Conservation (phyloP, 35 echinoderm and acorn worm genomes). For the Nesometra sesokonis region DNA sequence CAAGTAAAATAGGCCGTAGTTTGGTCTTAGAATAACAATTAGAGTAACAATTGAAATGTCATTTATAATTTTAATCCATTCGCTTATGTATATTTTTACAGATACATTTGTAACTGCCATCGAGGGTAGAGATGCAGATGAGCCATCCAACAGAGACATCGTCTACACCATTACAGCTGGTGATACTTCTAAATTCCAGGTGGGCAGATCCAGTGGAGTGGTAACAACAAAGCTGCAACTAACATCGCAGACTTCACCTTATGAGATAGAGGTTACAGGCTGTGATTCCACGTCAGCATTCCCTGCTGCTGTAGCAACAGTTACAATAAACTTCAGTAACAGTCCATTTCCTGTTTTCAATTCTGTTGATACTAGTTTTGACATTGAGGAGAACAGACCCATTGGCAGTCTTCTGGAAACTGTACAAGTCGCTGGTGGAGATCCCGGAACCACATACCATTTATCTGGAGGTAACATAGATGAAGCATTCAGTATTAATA, state of each 20-base stretch:
- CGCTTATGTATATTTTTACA: slow-evolving; percentile 19
- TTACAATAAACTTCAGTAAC: slow-evolving; percentile 37
- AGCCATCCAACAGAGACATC: slow-evolving; percentile 45
- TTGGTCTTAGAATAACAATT: too few species aligned
- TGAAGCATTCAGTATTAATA: slow-evolving; percentile 48
- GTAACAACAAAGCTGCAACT: slow-evolving; percentile 40
- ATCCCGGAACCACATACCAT: slow-evolving; percentile 39
- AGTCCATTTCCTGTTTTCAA: neutral
- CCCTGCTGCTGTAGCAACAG: slow-evolving; percentile 13
- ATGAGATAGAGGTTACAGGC: slow-evolving; percentile 44
- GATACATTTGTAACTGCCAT: slow-evolving; percentile 57
- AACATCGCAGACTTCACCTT: slow-evolving; percentile 25
- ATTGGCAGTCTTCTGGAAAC: slow-evolving; percentile 20
- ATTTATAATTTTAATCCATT: too few species aligned
- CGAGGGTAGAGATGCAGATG: slow-evolving; percentile 38
- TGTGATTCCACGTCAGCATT: neutral
- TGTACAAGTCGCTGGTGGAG: slow-evolving; percentile 38
- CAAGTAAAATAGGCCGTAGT: too few species aligned
- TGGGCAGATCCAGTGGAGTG: slow-evolving; percentile 42
- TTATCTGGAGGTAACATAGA: slow-evolving; percentile 68
- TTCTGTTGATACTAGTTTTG: neutral
- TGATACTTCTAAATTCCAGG: slow-evolving; percentile 34
- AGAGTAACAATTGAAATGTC: too few species aligned
- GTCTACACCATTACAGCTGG: slow-evolving; percentile 49
- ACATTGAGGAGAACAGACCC: neutral